Base-by-base conservation (phyloP, 1,140 invertebrate species). In the Octopus sinensis region DNA sequence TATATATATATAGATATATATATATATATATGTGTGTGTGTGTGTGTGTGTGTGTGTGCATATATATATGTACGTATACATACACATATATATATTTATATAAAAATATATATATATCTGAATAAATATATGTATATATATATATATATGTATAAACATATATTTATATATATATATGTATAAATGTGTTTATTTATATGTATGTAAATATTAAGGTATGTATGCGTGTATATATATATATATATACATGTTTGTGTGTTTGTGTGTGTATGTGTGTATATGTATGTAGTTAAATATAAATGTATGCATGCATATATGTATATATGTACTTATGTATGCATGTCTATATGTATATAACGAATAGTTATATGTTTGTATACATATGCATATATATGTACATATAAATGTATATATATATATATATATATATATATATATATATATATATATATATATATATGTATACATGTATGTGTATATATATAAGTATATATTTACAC, bases 61-160 rank as follows among this genome's bases (percentile, higher is more conserved):
- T 71, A 71, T 6, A 71, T 4, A 6, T 12, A 13, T 12, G 12
- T 12, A 71, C 30, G 30, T 71, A 71, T 71, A 71, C 30, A 71
- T 71, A 71, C 30, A 71, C 30, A 71, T 71, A 71, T 71, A 71
- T 71, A 71, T 71, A 71, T 71, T n/a, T 71, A 71, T 71, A 71
- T 71, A 71, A n/a, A 71, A n/a, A 71, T 71, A 71, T 71, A 71
- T 71, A 71, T 71, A 71, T 71, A 71, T 71, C 13, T 5, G 30
- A 5, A 71, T 23, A 71, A 4, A 5, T 5, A 71, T 5, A 71
- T 13, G 30, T 23, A 71, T 71, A 12, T 12, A 23, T 23, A 71
- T 71, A 71, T 5, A 71, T 71, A 71, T 71, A 71, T 13, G 12
- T 23, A 71, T 13, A 71, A 6, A 71, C 12, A 12, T 12, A 71